A percentile compares a stretch with the other conserved stretches of the same genome.
Conservation (phyloP, 2,113 vertebrate species). For the Beaufortia kweichowensis region DNA sequence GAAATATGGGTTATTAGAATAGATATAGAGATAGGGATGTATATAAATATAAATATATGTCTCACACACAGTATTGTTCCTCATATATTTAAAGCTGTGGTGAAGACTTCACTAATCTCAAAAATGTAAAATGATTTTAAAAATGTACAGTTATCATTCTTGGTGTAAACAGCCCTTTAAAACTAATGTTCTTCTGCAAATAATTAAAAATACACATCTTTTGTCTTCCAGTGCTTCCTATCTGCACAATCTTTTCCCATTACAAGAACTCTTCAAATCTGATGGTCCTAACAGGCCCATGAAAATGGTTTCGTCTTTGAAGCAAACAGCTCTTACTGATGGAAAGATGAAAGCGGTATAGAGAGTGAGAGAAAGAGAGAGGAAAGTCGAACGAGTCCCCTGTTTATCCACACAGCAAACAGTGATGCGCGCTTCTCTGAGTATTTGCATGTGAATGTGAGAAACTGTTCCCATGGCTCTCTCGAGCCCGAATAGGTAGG, state of each 20-base stretch:
- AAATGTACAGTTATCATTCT: too few relatives aligned
- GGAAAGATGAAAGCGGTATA: slow-evolving; percentile 23
- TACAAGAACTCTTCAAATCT: slow-evolving; percentile 17
- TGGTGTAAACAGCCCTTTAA: too few relatives aligned
- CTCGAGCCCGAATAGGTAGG: slow-evolving; percentile 32
- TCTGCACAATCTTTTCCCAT: background rate
- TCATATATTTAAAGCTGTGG: too few relatives aligned
- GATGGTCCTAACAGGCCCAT: slow-evolving; percentile 1
- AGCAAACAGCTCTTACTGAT: slow-evolving; percentile 33
- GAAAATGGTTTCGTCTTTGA: slow-evolving; percentile 43
- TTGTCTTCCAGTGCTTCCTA: slow-evolving; percentile 1
- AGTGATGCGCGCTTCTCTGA: slow-evolving; percentile 32
- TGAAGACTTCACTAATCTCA: too few relatives aligned
- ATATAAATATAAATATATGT: too few relatives aligned
- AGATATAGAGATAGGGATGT: too few relatives aligned
- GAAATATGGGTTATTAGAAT: too few relatives aligned
- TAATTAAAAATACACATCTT: background rate
- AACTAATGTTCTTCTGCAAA: background rate
- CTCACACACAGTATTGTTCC: too few relatives aligned
- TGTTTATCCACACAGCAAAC: slow-evolving; percentile 21
- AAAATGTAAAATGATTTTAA: too few relatives aligned
- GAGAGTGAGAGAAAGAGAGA: slow-evolving; percentile 28
- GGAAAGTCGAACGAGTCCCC: background rate
- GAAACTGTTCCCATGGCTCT: slow-evolving; percentile 35
- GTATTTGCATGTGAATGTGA: slow-evolving; percentile 47